Base-by-base conservation (phyloP, 2,888 invertebrate genomes). In the Catocala nupta region DNA sequence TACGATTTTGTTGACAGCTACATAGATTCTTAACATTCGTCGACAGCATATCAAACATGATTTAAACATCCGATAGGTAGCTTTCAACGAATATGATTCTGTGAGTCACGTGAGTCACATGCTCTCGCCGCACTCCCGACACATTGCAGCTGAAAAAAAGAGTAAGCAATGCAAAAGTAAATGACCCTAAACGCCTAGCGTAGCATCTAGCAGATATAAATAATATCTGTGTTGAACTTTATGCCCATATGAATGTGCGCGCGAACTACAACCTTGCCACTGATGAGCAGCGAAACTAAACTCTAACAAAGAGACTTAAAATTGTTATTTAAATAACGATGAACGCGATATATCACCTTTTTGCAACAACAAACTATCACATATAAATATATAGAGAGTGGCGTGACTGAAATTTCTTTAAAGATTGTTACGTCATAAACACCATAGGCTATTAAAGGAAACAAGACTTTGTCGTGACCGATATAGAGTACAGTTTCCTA, bases 371-470 rank as follows among this genome's bases (percentile, higher is more conserved):
- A 82, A 77, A 74, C 75, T 75, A 73, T 59, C 72, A 75, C 77
- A 84, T 82, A 87, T 87, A 84, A 83, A 88, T 85, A 85, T 83
- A 87, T 86, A 82, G 83, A 81, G 77, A 87, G 87, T 91, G 90
- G 90, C 91, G 90, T 90, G 91, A 91, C 89, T 89, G 83, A 86
- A 88, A 84, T 84, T 85, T 85, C 83, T 87, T 84, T 78, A 71
- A 70, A 81, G 82, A 73, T 59, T 78, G 75, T 85, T 87, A 87
- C 81, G 83, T 82, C 89, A 85, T 80, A 90, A 79, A 68, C 71
- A 71, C 82, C 81, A 68, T 68, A 55, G 43, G 59, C 52, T 55
- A 68, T 71, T 77, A 69, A 71, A 73, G 79, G 63, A 89, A 89
- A 87, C 79, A 80, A 79, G 77, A 90, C 90, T 84, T 77, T 90